Evolutionary conservation across 2,888 invertebrate genomes (phyloP).

Genomic region (Fragum fragum): DNA sequence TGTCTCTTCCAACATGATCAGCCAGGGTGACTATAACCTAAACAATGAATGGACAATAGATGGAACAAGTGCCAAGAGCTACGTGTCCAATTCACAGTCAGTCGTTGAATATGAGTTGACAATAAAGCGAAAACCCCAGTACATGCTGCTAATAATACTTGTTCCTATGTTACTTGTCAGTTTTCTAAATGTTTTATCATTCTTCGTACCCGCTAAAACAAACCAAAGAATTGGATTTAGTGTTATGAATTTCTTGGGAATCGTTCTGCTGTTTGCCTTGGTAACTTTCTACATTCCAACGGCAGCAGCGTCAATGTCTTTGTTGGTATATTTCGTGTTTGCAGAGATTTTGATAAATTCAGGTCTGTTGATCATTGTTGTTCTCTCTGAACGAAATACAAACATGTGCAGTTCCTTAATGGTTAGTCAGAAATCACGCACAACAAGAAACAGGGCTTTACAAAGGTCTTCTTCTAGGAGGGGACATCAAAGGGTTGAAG

Average conservation of each 20-base stretch:
- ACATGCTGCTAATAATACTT: conserved; percentile 14
- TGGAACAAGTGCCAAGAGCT: conserved; percentile 17
- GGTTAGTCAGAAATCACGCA: background rate
- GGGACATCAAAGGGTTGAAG: background rate
- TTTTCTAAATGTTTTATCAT: conserved; percentile 38
- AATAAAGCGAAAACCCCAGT: conserved; percentile 28
- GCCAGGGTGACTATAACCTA: conserved; percentile 7
- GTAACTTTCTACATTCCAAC: conserved; percentile 29
- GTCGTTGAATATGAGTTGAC: conserved; percentile 33
- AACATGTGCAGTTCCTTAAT: background rate
- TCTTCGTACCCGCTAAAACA: conserved; percentile 9
- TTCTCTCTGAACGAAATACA: background rate
- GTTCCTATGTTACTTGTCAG: conserved; percentile 21
- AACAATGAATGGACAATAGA: conserved; percentile 35
- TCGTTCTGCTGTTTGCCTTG: conserved; percentile 17
- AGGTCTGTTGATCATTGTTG: background rate
- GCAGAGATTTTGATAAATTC: conserved; percentile 36
- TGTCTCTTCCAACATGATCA: background rate
- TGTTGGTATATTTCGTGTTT: conserved; percentile 33
- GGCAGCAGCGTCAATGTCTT: conserved; percentile 24
- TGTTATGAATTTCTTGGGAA: conserved; percentile 19
- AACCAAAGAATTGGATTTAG: conserved; percentile 27
- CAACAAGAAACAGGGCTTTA: background rate
- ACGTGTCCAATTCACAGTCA: conserved; percentile 5
- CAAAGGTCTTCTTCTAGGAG: background rate